Percentiles rank a stretch among this genome's conserved stretches.
phyloP scores from a whole-genome alignment of 2,113 vertebrate genomes.

The Haliaeetus leucogaster region DNA sequence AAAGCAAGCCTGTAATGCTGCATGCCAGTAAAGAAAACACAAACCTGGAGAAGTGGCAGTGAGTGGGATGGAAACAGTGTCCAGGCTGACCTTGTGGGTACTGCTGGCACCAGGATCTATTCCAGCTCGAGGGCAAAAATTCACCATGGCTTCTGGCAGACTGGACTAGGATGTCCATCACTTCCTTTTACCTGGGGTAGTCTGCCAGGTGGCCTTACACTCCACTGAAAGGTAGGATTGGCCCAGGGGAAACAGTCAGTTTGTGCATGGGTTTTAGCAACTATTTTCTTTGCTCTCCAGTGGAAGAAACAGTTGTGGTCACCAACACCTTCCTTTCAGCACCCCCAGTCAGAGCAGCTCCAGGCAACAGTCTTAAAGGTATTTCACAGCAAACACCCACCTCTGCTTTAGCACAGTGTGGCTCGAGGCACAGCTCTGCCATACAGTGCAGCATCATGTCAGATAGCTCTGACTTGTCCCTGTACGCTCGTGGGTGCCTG shows the following conservation, averaged over 20 bases:
- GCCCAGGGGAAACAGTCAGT: background rate
- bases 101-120: background rate
- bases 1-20: background rate
- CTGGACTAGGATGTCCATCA: background rate
- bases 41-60: background rate
- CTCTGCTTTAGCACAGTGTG: background rate
- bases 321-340: background rate
- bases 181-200: background rate
- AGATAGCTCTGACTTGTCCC: background rate
- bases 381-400: background rate
- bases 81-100: background rate
- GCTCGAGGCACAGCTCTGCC: background rate
- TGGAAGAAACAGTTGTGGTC: background rate
- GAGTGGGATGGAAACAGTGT: background rate
- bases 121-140: background rate
- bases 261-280: background rate
- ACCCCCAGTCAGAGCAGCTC: background rate
- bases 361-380: background rate
- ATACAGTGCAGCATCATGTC: fast-evolving
- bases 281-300: background rate
- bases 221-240: background rate
- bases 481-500: fast-evolving
- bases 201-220: background rate
- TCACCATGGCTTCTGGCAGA: background rate
- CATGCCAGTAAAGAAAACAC: background rate